Base-by-base conservation (phyloP, 53 echinoderm and acorn worm genomes). In the Patiria pectinifera region DNA sequence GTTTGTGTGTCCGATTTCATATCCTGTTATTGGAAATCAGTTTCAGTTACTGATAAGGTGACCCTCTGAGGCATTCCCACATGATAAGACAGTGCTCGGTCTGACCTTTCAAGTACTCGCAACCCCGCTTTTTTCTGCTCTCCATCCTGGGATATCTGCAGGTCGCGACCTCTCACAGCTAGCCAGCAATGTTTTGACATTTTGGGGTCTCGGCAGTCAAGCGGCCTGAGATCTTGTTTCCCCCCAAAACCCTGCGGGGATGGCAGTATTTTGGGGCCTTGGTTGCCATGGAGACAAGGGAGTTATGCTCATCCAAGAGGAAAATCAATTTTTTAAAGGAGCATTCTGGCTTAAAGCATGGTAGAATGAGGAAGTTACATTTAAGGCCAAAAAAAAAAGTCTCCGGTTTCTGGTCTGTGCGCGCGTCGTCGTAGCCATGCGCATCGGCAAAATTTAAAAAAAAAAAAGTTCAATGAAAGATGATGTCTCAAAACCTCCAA, bases 131-230 rank as follows among this genome's bases (percentile, higher is more conserved):
- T 23, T 3, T n/a, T 74, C 24, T 14, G 69, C 18, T 74, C 9
- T 22, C 74, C 66, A 13, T n/a, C 74, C 23, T 6, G 24, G 2
- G 74, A 6, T 4, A 53, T 74, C 16, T n/a, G 80, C 53, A 59
- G 82, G 59, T 82, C 59, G 22, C 19, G 82, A 82, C 59, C 82
- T n/a, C 23, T 82, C 82, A 58, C 82, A 82, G 82, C 82, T 59
- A 24, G 82, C 14, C 82, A n/a, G 59, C 24, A 79, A 19, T 58
- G 82, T 82, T 82, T 82, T 82, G 82, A 82, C 82, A 82, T 58
- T 45, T 47, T 79, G 47, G 19, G 80, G 45, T 45, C 46, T 18
- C 16, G 8, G 66, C 66, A 66, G 66, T 53, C 53, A 53, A 53
- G 53, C 53, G 53, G 53, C 53, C 53, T 8, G 35, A 53, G 53